phyloP scores from a whole-genome alignment of 2,888 invertebrate genomes.

The Cantharis flavilabris region DNA sequence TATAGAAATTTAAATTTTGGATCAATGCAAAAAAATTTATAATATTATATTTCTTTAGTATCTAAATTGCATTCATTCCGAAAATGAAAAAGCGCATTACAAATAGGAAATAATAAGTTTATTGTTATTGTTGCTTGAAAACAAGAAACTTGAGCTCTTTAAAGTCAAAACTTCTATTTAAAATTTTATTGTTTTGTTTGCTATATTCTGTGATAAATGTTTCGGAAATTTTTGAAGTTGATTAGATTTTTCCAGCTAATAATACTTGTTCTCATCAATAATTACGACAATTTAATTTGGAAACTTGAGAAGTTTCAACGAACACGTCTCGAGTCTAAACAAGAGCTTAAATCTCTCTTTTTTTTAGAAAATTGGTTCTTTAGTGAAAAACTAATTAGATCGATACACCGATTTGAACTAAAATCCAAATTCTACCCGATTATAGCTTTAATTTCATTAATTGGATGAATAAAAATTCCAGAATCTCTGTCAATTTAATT shows the following conservation, averaged over 20 bases:
- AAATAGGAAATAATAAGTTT: not conserved
- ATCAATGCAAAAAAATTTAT: not conserved
- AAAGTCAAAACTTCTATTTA: not conserved
- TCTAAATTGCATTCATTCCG: not conserved
- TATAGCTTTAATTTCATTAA: too few relatives aligned
- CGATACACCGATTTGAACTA: not conserved
- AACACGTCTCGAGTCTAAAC: not conserved
- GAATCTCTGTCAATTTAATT: too few relatives aligned
- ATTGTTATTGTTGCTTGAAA: not conserved
- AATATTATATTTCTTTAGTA: not conserved
- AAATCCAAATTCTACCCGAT: too few relatives aligned
- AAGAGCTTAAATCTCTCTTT: not conserved
- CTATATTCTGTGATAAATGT: not conserved
- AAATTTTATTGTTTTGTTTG: not conserved
- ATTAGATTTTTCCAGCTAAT: not conserved
- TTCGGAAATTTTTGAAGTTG: not conserved
- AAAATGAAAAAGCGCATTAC: not conserved
- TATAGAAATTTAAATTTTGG: not conserved
- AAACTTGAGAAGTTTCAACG: not conserved
- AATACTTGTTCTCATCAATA: not conserved
- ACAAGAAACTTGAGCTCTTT: not conserved
- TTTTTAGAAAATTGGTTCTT: too few relatives aligned
- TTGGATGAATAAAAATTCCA: too few relatives aligned
- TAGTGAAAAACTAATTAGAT: not conserved
- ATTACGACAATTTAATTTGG: not conserved